A percentile compares a stretch with the other conserved stretches of the same genome.
These are phyloP conservation scores for Darevskia mixta DNA, from an alignment of 2,797 vertebrate genomes.

Conservation along the genomic window DNA sequence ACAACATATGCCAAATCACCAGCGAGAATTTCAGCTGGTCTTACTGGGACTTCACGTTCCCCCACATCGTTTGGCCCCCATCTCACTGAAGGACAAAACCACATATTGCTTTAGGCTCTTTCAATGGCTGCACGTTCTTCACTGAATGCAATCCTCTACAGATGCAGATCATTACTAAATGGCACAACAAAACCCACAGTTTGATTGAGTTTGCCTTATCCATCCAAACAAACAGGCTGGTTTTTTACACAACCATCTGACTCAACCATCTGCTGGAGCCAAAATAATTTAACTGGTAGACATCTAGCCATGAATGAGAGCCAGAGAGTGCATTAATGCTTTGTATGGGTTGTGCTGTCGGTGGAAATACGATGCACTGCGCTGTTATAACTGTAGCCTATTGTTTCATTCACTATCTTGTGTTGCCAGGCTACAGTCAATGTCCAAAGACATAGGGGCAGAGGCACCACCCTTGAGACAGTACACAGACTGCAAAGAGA, in stretches of 20 bases:
- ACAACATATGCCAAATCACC: background rate
- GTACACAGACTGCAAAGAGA: conserved; percentile 27
- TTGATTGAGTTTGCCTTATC: background rate
- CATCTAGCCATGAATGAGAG: background rate
- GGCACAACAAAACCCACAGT: background rate
- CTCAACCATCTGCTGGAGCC: background rate
- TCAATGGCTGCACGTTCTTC: background rate
- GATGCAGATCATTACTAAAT: background rate
- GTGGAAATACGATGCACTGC: background rate
- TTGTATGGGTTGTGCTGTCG: conserved; percentile 16
- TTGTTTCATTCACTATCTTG: conserved; percentile 48
- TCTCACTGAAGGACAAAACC: background rate
- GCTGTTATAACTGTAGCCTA: conserved; percentile 41
- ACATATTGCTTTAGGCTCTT: background rate
- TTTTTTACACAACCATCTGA: background rate
- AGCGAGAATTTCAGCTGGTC: background rate
- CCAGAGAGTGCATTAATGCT: conserved; percentile 24
- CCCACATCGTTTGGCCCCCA: background rate
- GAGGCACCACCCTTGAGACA: conserved; percentile 41
- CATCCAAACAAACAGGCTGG: background rate
- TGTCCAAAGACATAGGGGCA: conserved; percentile 38
- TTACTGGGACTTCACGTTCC: background rate
- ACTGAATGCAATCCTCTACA: background rate
- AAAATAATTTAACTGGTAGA: conserved; percentile 15
- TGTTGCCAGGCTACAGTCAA: conserved; percentile 50